Evolutionary conservation across 2,113 vertebrate genomes (phyloP).

Genomic region (Camelus dromedarius): DNA sequence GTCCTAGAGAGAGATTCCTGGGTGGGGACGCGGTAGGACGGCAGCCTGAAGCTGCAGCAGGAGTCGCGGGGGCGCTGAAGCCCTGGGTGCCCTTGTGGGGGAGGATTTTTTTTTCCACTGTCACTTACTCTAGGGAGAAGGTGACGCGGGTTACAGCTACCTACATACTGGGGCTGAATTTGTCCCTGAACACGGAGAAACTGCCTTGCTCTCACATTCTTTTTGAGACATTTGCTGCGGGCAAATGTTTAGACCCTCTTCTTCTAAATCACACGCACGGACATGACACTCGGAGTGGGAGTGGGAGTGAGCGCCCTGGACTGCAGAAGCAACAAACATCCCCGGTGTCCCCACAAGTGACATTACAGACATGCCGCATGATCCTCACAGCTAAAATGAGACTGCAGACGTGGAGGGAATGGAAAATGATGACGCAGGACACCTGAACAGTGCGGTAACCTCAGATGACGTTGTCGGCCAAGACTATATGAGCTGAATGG

Average conservation of each 20-base stretch:
- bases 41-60: background rate
- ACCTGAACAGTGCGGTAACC: background rate
- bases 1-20: background rate
- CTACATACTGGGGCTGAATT: too few relatives aligned
- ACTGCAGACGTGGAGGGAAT: slow-evolving; percentile 2
- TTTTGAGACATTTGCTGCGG: background rate
- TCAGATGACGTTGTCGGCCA: background rate
- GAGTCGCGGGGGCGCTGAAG: background rate
- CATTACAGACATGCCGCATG: slow-evolving; percentile 11
- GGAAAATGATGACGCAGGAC: slow-evolving; percentile 59
- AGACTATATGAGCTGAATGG: background rate
- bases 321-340: background rate
- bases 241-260: background rate
- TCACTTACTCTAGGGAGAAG: background rate
- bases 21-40: background rate
- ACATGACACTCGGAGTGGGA: background rate
- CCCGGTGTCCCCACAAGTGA: background rate
- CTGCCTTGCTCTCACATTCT: background rate
- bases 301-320: background rate
- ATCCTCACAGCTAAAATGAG: slow-evolving; percentile 62
- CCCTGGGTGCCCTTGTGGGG: background rate
- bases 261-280: background rate
- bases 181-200: background rate
- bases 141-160: background rate
- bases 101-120: background rate